These are phyloP conservation scores for Apotomis turbidana DNA, from an alignment of 2,888 invertebrate genomes.

Conservation along the genomic window DNA sequence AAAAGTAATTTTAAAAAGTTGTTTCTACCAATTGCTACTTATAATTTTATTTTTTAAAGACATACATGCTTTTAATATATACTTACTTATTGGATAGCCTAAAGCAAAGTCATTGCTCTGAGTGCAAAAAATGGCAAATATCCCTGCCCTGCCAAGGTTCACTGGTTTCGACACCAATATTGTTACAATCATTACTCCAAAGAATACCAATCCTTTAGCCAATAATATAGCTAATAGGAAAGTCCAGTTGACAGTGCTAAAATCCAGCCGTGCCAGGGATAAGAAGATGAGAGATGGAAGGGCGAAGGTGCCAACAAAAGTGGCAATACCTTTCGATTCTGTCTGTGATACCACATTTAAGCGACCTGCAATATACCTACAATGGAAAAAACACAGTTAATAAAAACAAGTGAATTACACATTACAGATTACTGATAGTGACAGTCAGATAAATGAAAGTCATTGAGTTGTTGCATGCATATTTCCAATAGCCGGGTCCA, in stretches of 20 bases:
- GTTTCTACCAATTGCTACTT: no score
- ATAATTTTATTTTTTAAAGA: no score
- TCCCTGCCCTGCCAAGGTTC: constrained; percentile 92
- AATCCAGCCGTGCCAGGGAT: constrained; percentile 93
- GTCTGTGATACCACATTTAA: constrained; percentile 91
- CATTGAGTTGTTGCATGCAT: no score
- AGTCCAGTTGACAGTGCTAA: constrained; percentile 94
- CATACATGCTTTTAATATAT: background rate
- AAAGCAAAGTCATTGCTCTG: constrained; percentile 99
- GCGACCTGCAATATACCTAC: constrained; percentile 93
- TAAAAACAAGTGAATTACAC: constrained; percentile 2
- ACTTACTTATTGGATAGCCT: constrained; percentile 96
- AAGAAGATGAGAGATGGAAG: constrained; percentile 96
- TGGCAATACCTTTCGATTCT: constrained; percentile 95
- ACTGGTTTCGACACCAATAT: constrained; percentile 91
- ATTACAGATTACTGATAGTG: no score
- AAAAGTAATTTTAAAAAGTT: no score
- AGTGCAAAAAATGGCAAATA: constrained; percentile 97
- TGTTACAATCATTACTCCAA: constrained; percentile 90
- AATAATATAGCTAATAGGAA: constrained; percentile 94
- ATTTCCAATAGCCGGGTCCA: no score
- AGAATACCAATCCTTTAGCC: constrained; percentile 93
- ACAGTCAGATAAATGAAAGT: no score
- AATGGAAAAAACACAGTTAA: constrained; percentile 27
- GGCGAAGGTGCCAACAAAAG: constrained; percentile 97